phyloP scores from a whole-genome alignment of 2,113 vertebrate genomes.

The Steatornis caripensis region DNA sequence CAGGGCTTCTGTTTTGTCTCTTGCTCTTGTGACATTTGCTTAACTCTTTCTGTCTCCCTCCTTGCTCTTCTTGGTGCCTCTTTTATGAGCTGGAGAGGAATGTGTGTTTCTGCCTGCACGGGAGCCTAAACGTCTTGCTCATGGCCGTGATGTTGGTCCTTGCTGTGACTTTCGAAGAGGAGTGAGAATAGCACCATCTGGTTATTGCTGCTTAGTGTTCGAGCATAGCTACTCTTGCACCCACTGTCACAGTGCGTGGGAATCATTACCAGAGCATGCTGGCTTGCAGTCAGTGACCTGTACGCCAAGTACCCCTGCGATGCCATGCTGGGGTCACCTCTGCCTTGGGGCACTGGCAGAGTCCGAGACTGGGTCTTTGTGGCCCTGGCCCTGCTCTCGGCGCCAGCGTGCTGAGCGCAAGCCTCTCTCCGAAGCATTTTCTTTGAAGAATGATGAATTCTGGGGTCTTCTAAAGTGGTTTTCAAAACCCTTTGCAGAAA shows the following conservation, averaged over 20 bases:
- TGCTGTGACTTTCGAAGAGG: neutral
- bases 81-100: neutral
- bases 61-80: neutral
- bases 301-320: neutral
- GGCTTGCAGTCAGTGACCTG: neutral
- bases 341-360: neutral
- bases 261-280: neutral
- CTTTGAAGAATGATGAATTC: neutral
- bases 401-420: neutral
- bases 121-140: neutral
- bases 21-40: neutral
- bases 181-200: neutral
- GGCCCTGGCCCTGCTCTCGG: neutral
- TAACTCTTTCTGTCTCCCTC: neutral
- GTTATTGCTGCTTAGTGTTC: fast-evolving
- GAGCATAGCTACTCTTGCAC: neutral
- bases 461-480: neutral
- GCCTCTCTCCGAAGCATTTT: neutral
- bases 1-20: neutral
- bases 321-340: neutral
- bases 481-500: neutral
- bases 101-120: fast-evolving
- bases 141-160: neutral
- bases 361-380: neutral
- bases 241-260: fast-evolving